Conservation (phyloP, 2,888 invertebrate species). For the Halictus ligatus region DNA sequence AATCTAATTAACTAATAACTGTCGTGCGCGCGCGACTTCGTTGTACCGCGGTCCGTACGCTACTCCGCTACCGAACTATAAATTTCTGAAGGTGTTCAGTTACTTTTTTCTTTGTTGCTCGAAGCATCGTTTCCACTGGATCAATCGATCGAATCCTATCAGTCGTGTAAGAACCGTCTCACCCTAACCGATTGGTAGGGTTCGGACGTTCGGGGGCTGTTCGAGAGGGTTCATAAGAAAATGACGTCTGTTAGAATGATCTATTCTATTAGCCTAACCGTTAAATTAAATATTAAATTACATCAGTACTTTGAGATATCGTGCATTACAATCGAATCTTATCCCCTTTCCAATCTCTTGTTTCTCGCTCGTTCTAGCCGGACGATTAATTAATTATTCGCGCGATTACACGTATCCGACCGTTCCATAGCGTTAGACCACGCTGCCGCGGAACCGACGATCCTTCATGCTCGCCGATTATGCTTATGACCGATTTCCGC, state of each 20-base stretch:
- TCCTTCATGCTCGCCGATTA: slow-evolving; percentile 13
- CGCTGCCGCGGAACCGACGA: neutral
- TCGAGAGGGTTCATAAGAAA: neutral
- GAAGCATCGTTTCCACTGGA: neutral
- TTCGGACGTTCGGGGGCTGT: neutral
- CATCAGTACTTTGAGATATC: slow-evolving; percentile 14
- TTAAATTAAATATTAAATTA: slow-evolving; percentile 15
- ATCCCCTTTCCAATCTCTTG: neutral
- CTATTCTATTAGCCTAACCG: slow-evolving; percentile 6
- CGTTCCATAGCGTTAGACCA: neutral
- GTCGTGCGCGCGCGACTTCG: neutral
- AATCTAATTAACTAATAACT: slow-evolving; percentile 6
- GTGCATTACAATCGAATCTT: slow-evolving; percentile 12
- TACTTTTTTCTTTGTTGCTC: neutral
- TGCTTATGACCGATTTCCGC: slow-evolving; percentile 52
- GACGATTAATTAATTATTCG: neutral
- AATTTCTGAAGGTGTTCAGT: slow-evolving; percentile 11
- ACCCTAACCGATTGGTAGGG: neutral
- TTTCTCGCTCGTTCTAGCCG: neutral
- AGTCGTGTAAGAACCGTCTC: slow-evolving; percentile 5
- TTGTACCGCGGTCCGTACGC: neutral
- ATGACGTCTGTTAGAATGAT: slow-evolving; percentile 1
- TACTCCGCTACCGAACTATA: neutral
- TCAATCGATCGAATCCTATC: slow-evolving; percentile 14
- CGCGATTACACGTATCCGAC: neutral